Conservation (phyloP, 2,113 vertebrate genomes). For the Podarcis raffonei region DNA sequence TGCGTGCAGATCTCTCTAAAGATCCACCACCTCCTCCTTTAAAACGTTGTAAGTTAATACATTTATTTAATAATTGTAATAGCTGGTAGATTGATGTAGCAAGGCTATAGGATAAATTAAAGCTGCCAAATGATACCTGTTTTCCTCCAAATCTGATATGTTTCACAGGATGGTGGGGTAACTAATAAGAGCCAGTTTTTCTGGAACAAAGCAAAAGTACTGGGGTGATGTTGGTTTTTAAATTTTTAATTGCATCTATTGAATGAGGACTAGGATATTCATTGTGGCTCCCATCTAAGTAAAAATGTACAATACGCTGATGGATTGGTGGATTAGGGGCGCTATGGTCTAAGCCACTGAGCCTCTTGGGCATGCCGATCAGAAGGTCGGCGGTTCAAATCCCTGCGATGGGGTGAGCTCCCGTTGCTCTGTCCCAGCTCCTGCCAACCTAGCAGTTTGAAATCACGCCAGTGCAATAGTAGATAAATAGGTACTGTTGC, state of each 20-base stretch:
- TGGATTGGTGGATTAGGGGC: too few species aligned
- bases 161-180: too few species aligned
- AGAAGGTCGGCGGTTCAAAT: too few species aligned
- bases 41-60: neutral
- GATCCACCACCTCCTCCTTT: neutral
- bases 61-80: neutral
- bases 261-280: neutral
- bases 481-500: too few species aligned
- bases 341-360: too few species aligned
- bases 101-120: neutral
- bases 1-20: neutral
- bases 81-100: neutral
- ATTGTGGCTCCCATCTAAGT: neutral
- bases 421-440: too few species aligned
- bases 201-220: neutral
- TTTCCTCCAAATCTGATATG: neutral
- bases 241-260: neutral
- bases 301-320: neutral
- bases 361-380: too few species aligned
- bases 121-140: neutral
- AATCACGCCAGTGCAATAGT: too few species aligned
- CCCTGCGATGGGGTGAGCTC: too few species aligned
- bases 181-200: neutral
- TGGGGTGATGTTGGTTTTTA: neutral
- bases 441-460: too few species aligned